Conservation (phyloP, 2,888 invertebrate genomes). For the Pachymerium ferrugineum region DNA sequence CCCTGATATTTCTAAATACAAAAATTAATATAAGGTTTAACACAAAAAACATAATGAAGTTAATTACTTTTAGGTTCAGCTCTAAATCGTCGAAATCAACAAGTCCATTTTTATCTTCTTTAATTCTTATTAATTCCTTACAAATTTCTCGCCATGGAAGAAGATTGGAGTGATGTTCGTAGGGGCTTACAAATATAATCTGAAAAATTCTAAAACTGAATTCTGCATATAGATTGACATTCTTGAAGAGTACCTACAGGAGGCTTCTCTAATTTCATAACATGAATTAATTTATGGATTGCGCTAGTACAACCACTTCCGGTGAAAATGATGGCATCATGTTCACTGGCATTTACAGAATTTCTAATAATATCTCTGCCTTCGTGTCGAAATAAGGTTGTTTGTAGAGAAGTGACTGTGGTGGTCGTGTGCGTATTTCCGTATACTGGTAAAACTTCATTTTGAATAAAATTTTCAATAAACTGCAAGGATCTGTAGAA, state of each 20-base stretch:
- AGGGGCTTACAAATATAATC: slow-evolving; percentile 71
- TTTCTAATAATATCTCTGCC: slow-evolving; percentile 71
- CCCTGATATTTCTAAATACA: slow-evolving; percentile 46
- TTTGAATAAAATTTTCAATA: slow-evolving; percentile 74
- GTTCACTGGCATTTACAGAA: slow-evolving; percentile 70
- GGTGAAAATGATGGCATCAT: slow-evolving; percentile 70
- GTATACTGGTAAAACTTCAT: slow-evolving; percentile 73
- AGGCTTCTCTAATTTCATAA: slow-evolving; percentile 56
- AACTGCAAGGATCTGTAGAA: slow-evolving; percentile 60
- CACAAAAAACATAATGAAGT: background rate
- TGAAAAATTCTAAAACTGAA: slow-evolving; percentile 43
- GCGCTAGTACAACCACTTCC: slow-evolving; percentile 70
- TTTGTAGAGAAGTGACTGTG: slow-evolving; percentile 78
- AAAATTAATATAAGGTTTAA: background rate
- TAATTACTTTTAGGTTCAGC: slow-evolving; percentile 56
- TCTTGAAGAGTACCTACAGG: slow-evolving; percentile 42
- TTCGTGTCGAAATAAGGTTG: slow-evolving; percentile 73
- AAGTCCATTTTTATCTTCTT: slow-evolving; percentile 71
- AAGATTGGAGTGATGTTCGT: slow-evolving; percentile 69
- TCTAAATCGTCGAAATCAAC: slow-evolving; percentile 73
- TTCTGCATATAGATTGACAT: background rate
- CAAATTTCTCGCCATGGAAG: slow-evolving; percentile 76
- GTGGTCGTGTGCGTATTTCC: slow-evolving; percentile 78
- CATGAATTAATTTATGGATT: slow-evolving; percentile 67
- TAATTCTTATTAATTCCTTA: slow-evolving; percentile 69